These are phyloP conservation scores for Corticium candelabrum DNA, from an alignment of 37 sponge, comb jelly and placozoan species.

Conservation along the genomic window DNA sequence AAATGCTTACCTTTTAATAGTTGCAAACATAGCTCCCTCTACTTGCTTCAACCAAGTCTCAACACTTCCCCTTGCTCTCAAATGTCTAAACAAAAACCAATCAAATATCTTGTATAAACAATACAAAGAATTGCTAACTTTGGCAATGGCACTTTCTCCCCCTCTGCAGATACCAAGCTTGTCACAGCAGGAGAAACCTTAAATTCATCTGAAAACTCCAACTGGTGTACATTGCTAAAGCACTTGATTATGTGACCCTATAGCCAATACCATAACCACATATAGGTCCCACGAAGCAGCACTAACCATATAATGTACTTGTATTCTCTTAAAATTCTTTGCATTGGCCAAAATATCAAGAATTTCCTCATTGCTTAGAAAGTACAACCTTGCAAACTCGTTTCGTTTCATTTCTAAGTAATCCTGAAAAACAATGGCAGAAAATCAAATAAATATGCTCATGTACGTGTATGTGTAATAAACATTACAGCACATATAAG, in stretches of 20 bases:
- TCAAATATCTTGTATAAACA: background rate
- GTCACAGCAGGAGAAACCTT: slow-evolving; percentile 21
- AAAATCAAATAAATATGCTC: background rate
- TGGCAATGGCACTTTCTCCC: slow-evolving; percentile 40
- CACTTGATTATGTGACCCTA: slow-evolving; percentile 43
- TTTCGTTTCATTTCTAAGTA: slow-evolving; percentile 58
- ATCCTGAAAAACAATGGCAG: slow-evolving; percentile 16
- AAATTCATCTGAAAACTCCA: slow-evolving; percentile 24
- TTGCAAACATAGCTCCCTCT: slow-evolving; percentile 26
- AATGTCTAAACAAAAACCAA: background rate
- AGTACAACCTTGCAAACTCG: slow-evolving; percentile 61
- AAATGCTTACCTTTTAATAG: slow-evolving; percentile 6
- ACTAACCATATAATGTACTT: slow-evolving; percentile 21
- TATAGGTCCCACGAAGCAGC: too few species aligned
- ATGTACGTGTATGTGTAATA: background rate
- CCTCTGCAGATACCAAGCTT: slow-evolving; percentile 60
- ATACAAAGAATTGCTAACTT: slow-evolving; percentile 16
- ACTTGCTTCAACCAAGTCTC: slow-evolving; percentile 46
- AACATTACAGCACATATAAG: too few species aligned
- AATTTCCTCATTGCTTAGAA: slow-evolving; percentile 59
- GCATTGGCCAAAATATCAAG: slow-evolving; percentile 56
- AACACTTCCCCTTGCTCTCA: slow-evolving; percentile 39
- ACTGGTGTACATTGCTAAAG: slow-evolving; percentile 49
- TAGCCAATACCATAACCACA: background rate
- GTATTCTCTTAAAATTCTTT: slow-evolving; percentile 32